Evolutionary conservation across 2,797 vertebrate species (phyloP).

Genomic region (Channallabes apus): DNA sequence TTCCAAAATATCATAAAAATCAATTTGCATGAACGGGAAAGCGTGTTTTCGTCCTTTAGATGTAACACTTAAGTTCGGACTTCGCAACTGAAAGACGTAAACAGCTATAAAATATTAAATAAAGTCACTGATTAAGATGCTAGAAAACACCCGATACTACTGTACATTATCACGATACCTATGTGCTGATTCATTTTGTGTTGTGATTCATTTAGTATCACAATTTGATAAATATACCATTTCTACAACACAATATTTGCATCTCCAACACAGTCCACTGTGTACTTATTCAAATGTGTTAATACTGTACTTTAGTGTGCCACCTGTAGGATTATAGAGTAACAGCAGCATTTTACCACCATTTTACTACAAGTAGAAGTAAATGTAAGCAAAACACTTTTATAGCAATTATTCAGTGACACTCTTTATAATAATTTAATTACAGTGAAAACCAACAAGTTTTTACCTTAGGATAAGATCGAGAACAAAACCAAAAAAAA

Average conservation of each 20-base stretch:
- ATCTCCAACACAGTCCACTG: too few species aligned
- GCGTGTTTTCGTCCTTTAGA: constrained; percentile 43
- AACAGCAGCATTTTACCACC: too few species aligned
- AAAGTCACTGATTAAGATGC: background rate
- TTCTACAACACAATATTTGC: too few species aligned
- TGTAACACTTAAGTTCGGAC: constrained; percentile 31
- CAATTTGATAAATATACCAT: too few species aligned
- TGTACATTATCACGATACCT: too few species aligned
- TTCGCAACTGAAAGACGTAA: background rate
- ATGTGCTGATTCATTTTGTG: too few species aligned
- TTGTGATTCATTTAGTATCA: too few species aligned
- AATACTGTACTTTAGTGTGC: too few species aligned
- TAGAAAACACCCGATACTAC: too few species aligned
- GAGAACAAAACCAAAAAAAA: background rate
- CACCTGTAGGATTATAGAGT: too few species aligned
- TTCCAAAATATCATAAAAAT: constrained; percentile 58
- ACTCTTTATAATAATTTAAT: background rate
- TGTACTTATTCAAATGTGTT: too few species aligned
- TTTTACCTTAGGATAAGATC: constrained; percentile 24
- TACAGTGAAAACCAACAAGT: constrained; percentile 20
- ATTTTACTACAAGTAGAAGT: background rate
- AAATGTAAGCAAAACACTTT: background rate
- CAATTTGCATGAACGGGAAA: constrained; percentile 50
- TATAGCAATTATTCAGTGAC: constrained; percentile 11
- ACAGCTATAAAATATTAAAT: background rate